phyloP scores from a whole-genome alignment of 2,797 vertebrate species.

The Megaceryle alcyon region DNA sequence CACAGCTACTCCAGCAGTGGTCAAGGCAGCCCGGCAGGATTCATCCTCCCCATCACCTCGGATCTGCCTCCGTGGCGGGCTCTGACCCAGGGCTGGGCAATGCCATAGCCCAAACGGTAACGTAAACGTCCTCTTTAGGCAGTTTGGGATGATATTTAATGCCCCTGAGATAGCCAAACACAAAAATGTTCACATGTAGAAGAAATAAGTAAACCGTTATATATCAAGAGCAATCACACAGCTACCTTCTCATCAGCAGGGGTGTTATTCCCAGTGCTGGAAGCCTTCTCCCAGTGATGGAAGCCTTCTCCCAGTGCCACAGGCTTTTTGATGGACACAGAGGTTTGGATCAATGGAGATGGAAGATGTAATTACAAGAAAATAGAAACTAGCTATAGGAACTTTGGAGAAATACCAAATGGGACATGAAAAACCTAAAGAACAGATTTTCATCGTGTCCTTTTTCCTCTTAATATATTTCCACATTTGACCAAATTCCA shows the following conservation, averaged over 20 bases:
- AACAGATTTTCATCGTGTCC: neutral
- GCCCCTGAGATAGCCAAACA: neutral
- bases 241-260: too few relatives aligned
- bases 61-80: neutral
- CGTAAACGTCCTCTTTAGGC: accelerated
- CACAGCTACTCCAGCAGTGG: neutral
- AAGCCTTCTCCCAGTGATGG: neutral
- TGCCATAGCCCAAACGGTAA: accelerated
- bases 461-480: neutral
- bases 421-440: neutral
- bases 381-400: neutral
- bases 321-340: neutral
- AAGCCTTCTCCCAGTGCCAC: neutral
- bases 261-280: neutral
- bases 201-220: accelerated
- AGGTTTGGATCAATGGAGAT: neutral
- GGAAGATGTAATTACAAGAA: neutral
- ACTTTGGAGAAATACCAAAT: neutral
- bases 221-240: neutral
- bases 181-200: accelerated
- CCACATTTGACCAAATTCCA: neutral
- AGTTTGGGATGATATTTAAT: neutral
- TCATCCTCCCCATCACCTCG: neutral
- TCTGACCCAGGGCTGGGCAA: neutral
- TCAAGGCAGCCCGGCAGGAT: accelerated